phyloP scores from a whole-genome alignment of 2,113 vertebrate genomes.

The Diphyllodes magnificus region DNA sequence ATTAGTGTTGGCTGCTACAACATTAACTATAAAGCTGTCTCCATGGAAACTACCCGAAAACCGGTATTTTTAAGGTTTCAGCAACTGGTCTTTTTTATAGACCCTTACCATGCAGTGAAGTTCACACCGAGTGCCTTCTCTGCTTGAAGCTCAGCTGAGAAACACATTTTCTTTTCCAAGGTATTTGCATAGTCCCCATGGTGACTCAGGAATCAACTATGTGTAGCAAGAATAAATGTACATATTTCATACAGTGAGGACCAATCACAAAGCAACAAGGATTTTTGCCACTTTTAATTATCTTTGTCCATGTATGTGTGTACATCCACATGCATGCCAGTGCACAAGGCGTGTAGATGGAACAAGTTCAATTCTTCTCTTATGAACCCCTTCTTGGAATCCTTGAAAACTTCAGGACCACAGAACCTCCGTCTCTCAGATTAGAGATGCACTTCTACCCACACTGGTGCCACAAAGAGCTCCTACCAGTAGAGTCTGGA shows the following conservation, averaged over 20 bases:
- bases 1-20: conserved; percentile 57
- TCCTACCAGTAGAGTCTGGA: neutral
- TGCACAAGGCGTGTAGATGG: neutral
- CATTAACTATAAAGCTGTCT: conserved; percentile 34
- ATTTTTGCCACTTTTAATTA: neutral
- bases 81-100: conserved; percentile 23
- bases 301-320: neutral
- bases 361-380: neutral
- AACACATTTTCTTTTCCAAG: neutral
- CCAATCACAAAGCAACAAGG: neutral
- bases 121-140: conserved; percentile 11
- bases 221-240: neutral
- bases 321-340: neutral
- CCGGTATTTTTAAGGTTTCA: conserved; percentile 45
- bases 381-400: neutral
- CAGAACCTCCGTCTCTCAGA: neutral
- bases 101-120: conserved; percentile 32
- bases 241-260: neutral
- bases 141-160: neutral
- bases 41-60: conserved; percentile 61
- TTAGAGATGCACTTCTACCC: neutral
- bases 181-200: neutral
- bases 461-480: neutral
- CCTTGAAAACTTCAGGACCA: neutral
- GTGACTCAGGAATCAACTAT: neutral